These are phyloP conservation scores for Hybognathus amarus DNA, from an alignment of 2,797 vertebrate species.

Conservation along the genomic window DNA sequence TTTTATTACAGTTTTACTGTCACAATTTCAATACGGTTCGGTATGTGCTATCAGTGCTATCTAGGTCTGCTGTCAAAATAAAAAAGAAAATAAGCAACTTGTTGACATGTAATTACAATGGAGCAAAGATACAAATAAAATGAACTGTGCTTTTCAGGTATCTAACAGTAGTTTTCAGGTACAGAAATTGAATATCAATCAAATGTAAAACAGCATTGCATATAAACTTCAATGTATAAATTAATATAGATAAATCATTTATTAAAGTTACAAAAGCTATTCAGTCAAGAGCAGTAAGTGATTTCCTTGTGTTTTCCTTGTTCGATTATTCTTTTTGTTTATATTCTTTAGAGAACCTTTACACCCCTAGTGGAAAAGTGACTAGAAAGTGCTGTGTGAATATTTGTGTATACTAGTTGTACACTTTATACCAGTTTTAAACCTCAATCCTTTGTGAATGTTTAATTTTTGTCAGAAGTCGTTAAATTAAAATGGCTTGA, in stretches of 20 bases:
- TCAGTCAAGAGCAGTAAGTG: background rate
- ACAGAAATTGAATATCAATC: background rate
- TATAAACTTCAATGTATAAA: no score
- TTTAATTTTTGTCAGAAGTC: background rate
- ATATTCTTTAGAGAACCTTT: no score
- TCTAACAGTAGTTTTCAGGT: background rate
- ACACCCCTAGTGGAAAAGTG: no score
- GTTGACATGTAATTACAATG: background rate
- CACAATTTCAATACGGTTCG: background rate
- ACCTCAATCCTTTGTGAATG: background rate
- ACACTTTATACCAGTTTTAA: background rate
- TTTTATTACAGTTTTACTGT: background rate
- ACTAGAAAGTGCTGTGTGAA: background rate
- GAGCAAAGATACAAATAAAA: background rate
- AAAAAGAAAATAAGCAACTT: background rate
- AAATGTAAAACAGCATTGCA: background rate
- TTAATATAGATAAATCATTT: background rate
- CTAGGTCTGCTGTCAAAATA: background rate
- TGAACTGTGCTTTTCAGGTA: background rate
- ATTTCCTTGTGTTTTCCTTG: no score
- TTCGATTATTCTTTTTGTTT: no score
- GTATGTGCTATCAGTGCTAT: background rate
- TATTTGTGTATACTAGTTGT: background rate
- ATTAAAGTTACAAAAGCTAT: background rate
- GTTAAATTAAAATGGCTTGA: background rate